These are phyloP conservation scores for Cepphus grylle DNA, from an alignment of 2,113 vertebrate species.

Conservation along the genomic window DNA sequence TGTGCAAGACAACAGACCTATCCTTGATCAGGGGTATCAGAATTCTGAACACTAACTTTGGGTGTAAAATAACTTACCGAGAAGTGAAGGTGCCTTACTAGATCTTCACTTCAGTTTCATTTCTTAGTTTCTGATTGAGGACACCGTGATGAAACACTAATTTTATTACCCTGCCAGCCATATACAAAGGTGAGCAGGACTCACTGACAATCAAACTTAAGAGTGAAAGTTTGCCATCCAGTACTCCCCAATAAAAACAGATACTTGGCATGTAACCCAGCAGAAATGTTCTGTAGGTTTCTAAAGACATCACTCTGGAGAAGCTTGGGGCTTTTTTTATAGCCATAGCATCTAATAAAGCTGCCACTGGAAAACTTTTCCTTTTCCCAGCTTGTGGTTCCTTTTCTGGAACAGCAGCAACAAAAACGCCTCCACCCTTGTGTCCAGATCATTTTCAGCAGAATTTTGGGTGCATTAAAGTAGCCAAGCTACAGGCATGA, in stretches of 20 bases:
- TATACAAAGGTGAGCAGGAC: not conserved
- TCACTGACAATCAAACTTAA: not conserved
- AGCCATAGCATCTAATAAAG: not conserved
- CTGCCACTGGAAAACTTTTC: not conserved
- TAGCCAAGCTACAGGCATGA: not conserved
- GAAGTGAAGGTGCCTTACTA: not conserved
- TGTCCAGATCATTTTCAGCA: not conserved
- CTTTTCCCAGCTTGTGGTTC: not conserved
- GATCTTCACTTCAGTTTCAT: not conserved
- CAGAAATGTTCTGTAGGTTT: not conserved
- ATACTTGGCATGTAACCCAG: not conserved
- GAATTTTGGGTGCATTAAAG: not conserved
- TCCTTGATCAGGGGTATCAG: not conserved
- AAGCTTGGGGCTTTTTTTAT: not conserved
- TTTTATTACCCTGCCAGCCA: not conserved
- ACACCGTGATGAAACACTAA: not conserved
- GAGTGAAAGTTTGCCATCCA: not conserved
- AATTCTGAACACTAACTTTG: not conserved
- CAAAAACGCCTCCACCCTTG: not conserved
- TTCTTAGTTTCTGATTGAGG: not conserved
- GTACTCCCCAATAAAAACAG: not conserved
- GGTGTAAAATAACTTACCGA: not conserved
- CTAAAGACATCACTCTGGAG: not conserved
- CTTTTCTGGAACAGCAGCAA: conserved; percentile 1
- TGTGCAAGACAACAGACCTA: not conserved